Evolutionary conservation across 2,888 invertebrate species (phyloP), one percentile per base, ranked within the genome.

Genomic region (Drosophila mimica): DNA sequence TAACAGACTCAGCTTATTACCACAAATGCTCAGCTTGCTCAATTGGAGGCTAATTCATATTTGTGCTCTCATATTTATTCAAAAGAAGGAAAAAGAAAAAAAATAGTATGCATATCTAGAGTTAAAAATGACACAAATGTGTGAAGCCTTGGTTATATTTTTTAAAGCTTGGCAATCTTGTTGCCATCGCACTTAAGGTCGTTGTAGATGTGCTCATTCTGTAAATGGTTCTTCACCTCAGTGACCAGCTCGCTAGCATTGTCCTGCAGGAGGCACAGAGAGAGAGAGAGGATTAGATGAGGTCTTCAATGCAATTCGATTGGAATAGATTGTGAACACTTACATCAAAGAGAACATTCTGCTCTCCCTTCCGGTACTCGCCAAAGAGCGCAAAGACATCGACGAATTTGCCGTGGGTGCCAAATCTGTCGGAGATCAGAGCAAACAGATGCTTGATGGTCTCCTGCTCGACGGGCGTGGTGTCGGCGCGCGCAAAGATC

Each of bases 381-480:
- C 91, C 92, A 60, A 93, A 93, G 53, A 93, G 68, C 3, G 91
- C 86, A 70, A 93, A 93, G 13, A 93, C 93, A 88, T 93, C 93
- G 54, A 91, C 79, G 36, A 91, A 54, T 69, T 91, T 92, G 51
- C 90, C 91, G 7, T 60, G 65, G 51, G 84, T 86, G 0, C 93
- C 93, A 30, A 93, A 93, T 54, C 90, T 89, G 11, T 90, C 82
- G 9, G 93, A 92, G 34, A 93, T 75, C 5, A 91, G 85, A 9
- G 89, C 64, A 61, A 92, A 92, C 62, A 92, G 88, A 76, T 93
- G 93, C 66, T 92, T 91, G 49, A 93, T 76, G 40, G 92, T 92
- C 61, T 93, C 92, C 78, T 91, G 88, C 66, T 93, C 92, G n/a
- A 92, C 90, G 9, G 81, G 46, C 4, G 86, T 85, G 83, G 89